phyloP scores from a whole-genome alignment of 1,140 invertebrate genomes.

The Choristoneura fumiferana region DNA sequence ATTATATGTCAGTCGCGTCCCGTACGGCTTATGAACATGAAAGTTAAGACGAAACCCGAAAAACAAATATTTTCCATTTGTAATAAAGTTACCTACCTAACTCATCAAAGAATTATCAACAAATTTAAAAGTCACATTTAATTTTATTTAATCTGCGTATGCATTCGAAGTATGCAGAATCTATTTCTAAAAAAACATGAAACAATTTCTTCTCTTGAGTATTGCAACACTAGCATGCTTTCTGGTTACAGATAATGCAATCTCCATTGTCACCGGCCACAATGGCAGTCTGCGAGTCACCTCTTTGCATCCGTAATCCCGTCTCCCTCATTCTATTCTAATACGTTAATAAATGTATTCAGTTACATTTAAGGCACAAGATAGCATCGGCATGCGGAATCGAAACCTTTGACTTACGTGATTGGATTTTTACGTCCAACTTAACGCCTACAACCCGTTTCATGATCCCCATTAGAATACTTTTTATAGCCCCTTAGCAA shows the following conservation, averaged over 20 bases:
- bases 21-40: too few species aligned
- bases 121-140: too few species aligned
- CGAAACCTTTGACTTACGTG: conserved; percentile 33
- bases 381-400: conserved; percentile 31
- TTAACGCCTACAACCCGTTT: conserved; percentile 13
- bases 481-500: background rate
- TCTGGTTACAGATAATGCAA: conserved; percentile 42
- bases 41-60: too few species aligned
- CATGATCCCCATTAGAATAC: conserved; percentile 14
- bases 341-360: conserved; percentile 29
- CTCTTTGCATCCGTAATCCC: conserved; percentile 36
- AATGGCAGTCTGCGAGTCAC: conserved; percentile 34
- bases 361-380: conserved; percentile 26
- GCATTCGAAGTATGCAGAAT: too few species aligned
- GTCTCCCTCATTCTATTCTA: conserved; percentile 39
- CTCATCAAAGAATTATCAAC: too few species aligned
- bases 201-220: conserved; percentile 27
- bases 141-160: too few species aligned
- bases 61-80: too few species aligned
- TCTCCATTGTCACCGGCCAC: conserved; percentile 44
- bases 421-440: conserved; percentile 33
- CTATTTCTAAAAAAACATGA: too few species aligned
- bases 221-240: conserved; percentile 31
- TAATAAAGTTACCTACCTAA: too few species aligned
- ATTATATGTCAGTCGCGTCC: too few species aligned